Conservation (phyloP, 2,888 invertebrate genomes). For the Cataglyphis rosenhaueri region DNA sequence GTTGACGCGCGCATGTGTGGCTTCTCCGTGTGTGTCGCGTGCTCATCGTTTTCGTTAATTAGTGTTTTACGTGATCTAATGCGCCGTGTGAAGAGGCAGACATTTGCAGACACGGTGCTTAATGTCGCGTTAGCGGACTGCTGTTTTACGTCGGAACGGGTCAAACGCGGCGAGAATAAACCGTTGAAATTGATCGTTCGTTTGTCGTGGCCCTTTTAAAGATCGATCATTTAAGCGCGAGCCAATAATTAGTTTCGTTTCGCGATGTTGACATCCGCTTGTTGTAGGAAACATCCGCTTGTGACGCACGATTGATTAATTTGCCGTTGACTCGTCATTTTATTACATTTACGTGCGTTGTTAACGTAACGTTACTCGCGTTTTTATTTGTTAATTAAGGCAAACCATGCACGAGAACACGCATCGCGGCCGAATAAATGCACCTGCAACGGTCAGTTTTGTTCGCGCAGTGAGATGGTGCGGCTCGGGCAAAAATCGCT, state of each 20-base stretch:
- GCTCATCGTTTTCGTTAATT: constrained; percentile 82
- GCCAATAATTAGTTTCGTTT: not conserved
- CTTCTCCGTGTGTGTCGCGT: constrained; percentile 50
- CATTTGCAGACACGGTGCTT: not conserved
- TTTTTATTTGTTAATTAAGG: constrained; percentile 52
- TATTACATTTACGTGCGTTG: constrained; percentile 30
- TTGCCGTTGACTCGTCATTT: not conserved
- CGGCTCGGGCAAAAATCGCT: constrained; percentile 66
- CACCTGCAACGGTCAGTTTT: constrained; percentile 18
- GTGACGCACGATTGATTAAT: constrained; percentile 14
- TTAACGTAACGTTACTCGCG: constrained; percentile 3
- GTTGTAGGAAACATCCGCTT: not conserved
- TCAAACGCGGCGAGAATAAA: not conserved
- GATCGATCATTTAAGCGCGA: not conserved
- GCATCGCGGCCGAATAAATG: constrained; percentile 39
- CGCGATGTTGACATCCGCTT: not conserved
- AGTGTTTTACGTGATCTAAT: constrained; percentile 76
- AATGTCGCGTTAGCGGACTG: constrained; percentile 1
- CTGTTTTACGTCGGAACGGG: not conserved
- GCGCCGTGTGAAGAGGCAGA: constrained; percentile 39
- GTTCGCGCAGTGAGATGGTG: constrained; percentile 18
- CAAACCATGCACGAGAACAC: constrained; percentile 37
- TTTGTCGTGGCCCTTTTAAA: not conserved
- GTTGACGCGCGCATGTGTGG: constrained; percentile 75
- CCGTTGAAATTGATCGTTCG: not conserved